phyloP scores from a whole-genome alignment of 2,797 vertebrate species.

The Gymnoscopelus microlampas region DNA sequence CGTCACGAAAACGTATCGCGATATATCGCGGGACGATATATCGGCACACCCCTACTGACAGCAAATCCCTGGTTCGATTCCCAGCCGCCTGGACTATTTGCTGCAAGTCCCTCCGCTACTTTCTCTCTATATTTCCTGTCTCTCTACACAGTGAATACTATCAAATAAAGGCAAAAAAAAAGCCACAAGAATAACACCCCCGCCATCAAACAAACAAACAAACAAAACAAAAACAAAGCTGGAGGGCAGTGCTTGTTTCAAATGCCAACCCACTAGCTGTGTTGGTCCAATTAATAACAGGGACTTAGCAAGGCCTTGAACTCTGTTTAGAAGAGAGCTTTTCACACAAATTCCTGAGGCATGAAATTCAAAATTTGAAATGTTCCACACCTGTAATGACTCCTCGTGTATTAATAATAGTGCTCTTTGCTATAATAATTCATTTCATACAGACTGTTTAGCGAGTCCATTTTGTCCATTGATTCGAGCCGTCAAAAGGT shows the following conservation, averaged over 20 bases:
- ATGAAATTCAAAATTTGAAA: slow-evolving; percentile 53
- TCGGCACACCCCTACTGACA: no score
- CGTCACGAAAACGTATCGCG: no score
- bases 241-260: slow-evolving; percentile 20
- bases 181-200: no score
- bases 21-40: no score
- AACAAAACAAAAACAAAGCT: no score
- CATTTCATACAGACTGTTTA: neutral
- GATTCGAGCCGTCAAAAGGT: neutral
- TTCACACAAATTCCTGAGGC: slow-evolving; percentile 44
- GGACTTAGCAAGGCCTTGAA: slow-evolving; percentile 53
- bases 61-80: neutral
- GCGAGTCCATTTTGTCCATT: neutral
- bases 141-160: no score
- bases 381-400: slow-evolving; percentile 32
- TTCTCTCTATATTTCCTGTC: no score
- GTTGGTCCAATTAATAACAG: slow-evolving; percentile 25
- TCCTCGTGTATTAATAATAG: slow-evolving; percentile 31
- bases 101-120: no score
- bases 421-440: slow-evolving; percentile 30
- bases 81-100: no score
- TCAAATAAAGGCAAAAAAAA: no score
- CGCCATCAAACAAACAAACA: no score
- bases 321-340: slow-evolving; percentile 48
- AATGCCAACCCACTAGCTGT: slow-evolving; percentile 4